Evolutionary conservation across 53 echinoderm and acorn worm species (phyloP).

Genomic region (Antedon mediterranea): DNA sequence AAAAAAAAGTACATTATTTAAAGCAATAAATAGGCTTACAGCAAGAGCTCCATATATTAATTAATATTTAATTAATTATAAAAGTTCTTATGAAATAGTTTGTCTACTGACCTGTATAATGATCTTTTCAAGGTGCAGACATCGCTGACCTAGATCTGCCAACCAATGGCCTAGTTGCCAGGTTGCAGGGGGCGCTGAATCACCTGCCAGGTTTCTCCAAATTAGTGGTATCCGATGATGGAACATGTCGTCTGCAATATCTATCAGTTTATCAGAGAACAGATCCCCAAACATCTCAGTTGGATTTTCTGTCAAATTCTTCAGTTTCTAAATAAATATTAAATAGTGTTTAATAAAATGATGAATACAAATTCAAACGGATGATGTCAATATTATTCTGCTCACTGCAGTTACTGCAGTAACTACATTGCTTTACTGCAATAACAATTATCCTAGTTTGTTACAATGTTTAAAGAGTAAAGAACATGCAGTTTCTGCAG

Average conservation of each 20-base stretch:
- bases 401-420: too few species aligned
- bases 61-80: too few species aligned
- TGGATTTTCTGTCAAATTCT: constrained; percentile 74
- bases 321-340: constrained; percentile 47
- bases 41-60: too few species aligned
- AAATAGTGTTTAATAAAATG: neutral
- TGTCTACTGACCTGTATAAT: constrained; percentile 59
- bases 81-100: too few species aligned
- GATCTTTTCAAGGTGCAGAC: constrained; percentile 93
- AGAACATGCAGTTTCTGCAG: too few species aligned
- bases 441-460: too few species aligned
- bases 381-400: too few species aligned
- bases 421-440: too few species aligned
- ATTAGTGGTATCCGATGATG: constrained; percentile 73
- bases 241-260: constrained; percentile 75
- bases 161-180: constrained; percentile 78
- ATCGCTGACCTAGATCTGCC: constrained; percentile 52
- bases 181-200: constrained; percentile 80
- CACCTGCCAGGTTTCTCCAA: constrained; percentile 71
- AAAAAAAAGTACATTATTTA: too few species aligned
- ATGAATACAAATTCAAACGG: too few species aligned
- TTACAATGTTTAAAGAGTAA: too few species aligned
- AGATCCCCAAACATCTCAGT: constrained; percentile 81
- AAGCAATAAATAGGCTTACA: too few species aligned
- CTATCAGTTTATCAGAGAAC: constrained; percentile 74